A percentile compares a stretch with the other conserved stretches of the same genome.
phyloP scores from a whole-genome alignment of 2,888 invertebrate species.

The Xanthostigma xanthostigma region DNA sequence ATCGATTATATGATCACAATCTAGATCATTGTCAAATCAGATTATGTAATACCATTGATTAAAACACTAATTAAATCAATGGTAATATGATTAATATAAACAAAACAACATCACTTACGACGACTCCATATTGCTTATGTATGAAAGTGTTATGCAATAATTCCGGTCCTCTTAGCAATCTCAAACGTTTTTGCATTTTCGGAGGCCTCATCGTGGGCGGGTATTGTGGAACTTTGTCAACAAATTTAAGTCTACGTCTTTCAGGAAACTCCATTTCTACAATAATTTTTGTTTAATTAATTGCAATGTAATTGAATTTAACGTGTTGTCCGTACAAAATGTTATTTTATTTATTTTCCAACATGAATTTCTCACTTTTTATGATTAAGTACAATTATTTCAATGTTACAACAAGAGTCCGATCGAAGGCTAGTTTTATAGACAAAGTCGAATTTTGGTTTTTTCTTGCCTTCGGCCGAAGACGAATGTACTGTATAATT shows the following conservation, averaged over 20 bases:
- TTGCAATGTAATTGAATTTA: not conserved
- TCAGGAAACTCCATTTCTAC: conserved; percentile 61
- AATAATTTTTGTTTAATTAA: conserved; percentile 8
- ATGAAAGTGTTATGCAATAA: conserved; percentile 66
- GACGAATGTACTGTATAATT: too few relatives aligned
- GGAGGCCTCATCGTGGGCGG: conserved; percentile 52
- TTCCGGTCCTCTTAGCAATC: conserved; percentile 88
- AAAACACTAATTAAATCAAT: not conserved
- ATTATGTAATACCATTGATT: too few relatives aligned
- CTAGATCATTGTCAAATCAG: too few relatives aligned
- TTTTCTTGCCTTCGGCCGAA: too few relatives aligned
- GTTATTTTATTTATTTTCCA: too few relatives aligned
- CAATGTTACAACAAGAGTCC: too few relatives aligned
- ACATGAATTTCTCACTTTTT: too few relatives aligned
- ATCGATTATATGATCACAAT: too few relatives aligned
- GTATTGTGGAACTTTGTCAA: conserved; percentile 59
- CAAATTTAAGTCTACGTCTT: conserved; percentile 47
- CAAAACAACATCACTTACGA: conserved; percentile 41
- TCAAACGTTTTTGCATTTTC: conserved; percentile 71
- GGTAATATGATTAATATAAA: not conserved
- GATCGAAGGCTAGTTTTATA: too few relatives aligned
- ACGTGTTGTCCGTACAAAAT: not conserved
- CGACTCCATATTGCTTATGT: conserved; percentile 85
- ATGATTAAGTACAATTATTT: too few relatives aligned
- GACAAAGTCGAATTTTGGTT: too few relatives aligned